Percentiles rank a stretch among this genome's conserved stretches.
Evolutionary conservation across 2,888 invertebrate genomes (phyloP).

Genomic region (Euspilapteryx auroguttella): DNA sequence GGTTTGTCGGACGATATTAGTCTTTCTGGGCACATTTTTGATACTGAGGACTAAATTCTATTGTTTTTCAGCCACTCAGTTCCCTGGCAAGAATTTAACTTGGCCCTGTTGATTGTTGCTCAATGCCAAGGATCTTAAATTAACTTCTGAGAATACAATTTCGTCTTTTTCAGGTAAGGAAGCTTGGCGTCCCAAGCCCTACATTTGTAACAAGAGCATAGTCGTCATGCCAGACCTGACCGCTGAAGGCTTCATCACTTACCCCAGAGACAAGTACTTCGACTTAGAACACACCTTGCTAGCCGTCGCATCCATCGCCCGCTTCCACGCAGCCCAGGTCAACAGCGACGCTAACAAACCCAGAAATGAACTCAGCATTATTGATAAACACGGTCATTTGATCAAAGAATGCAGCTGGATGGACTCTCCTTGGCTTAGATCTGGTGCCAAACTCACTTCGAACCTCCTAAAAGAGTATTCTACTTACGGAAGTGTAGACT

Average conservation of each 20-base stretch:
- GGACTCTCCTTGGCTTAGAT: constrained; percentile 23
- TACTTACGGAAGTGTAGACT: too few relatives aligned
- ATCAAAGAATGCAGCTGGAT: constrained; percentile 21
- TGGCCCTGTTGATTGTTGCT: background rate
- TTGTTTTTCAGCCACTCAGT: too few relatives aligned
- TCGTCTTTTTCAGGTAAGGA: constrained; percentile 15
- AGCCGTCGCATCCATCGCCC: constrained; percentile 20
- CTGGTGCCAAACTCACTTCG: constrained; percentile 24
- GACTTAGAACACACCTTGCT: constrained; percentile 21
- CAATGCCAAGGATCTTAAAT: background rate
- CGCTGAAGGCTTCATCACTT: constrained; percentile 20
- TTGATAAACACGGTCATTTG: constrained; percentile 16
- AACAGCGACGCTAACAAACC: constrained; percentile 22
- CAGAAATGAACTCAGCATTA: constrained; percentile 11
- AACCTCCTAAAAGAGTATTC: constrained; percentile 25
- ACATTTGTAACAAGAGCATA: constrained; percentile 21
- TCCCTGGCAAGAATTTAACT: too few relatives aligned
- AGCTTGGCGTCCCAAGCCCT: constrained; percentile 25
- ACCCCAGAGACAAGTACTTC: constrained; percentile 14
- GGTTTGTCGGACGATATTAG: too few relatives aligned
- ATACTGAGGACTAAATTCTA: too few relatives aligned
- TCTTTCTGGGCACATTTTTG: too few relatives aligned
- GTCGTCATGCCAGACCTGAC: constrained; percentile 37
- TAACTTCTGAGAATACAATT: background rate
- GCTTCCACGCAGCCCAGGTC: constrained; percentile 33